Conservation (phyloP, 2,797 vertebrate species). For the Scleropages formosus region DNA sequence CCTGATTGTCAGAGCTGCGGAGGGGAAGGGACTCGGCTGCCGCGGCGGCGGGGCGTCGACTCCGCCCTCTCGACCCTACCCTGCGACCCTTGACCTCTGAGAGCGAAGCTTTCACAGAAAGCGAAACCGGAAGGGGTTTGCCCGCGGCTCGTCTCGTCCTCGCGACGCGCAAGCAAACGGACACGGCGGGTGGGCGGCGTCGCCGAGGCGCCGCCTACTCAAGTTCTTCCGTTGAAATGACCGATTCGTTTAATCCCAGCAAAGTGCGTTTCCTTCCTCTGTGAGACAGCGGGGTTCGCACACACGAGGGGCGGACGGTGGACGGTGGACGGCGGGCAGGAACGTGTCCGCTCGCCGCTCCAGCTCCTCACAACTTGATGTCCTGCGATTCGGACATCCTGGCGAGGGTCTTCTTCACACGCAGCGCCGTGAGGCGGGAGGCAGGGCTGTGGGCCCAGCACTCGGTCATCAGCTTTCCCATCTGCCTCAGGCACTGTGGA, state of each 20-base stretch:
- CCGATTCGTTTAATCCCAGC: too few species aligned
- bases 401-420: slow-evolving; percentile 96
- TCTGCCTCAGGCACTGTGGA: slow-evolving; percentile 86
- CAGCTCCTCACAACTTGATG: slow-evolving; percentile 84
- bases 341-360: slow-evolving; percentile 41
- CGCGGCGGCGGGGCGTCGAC: slow-evolving; percentile 21
- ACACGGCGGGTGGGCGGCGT: background rate
- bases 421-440: slow-evolving; percentile 87
- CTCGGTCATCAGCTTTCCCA: slow-evolving; percentile 95
- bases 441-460: slow-evolving; percentile 94
- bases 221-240: too few species aligned
- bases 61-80: slow-evolving; percentile 37
- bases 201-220: slow-evolving; percentile 29
- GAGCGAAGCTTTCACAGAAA: slow-evolving; percentile 72
- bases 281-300: too few species aligned
- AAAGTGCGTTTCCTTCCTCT: slow-evolving; percentile 3
- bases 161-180: slow-evolving; percentile 48
- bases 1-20: slow-evolving; percentile 27
- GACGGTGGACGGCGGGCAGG: too few species aligned
- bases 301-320: too few species aligned
- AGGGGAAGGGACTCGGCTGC: slow-evolving; percentile 17
- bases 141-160: slow-evolving; percentile 46
- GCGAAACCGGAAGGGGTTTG: slow-evolving; percentile 55
- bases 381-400: slow-evolving; percentile 99
- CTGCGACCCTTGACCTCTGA: slow-evolving; percentile 45